phyloP scores from a whole-genome alignment of 2,888 invertebrate species.

The Nemotelus nigrinus region DNA sequence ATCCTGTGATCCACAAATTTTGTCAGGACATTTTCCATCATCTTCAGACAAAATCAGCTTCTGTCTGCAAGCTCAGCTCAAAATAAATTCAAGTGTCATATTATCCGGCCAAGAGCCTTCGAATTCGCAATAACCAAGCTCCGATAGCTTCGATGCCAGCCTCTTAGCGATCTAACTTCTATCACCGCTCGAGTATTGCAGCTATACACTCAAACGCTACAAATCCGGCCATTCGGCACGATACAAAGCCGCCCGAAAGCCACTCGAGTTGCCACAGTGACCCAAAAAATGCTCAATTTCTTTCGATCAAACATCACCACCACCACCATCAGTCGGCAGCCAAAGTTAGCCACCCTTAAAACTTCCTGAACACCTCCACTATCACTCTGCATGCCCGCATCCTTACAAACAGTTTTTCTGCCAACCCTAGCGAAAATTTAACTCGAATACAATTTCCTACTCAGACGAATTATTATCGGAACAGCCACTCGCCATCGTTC shows the following conservation, averaged over 20 bases:
- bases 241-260: not conserved
- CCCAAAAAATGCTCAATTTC: conserved; percentile 33
- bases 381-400: conserved; percentile 18
- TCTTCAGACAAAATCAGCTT: too few species aligned
- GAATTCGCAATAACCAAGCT: too few species aligned
- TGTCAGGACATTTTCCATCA: too few species aligned
- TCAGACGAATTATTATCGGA: conserved; percentile 39
- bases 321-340: not conserved
- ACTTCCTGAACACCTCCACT: not conserved
- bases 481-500: not conserved
- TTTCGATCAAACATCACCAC: conserved; percentile 35
- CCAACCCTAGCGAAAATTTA: conserved; percentile 20
- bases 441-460: conserved; percentile 35
- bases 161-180: too few species aligned
- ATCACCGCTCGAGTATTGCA: not conserved
- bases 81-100: too few species aligned
- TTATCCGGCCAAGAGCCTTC: too few species aligned
- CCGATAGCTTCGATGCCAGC: too few species aligned
- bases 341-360: not conserved
- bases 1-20: too few species aligned
- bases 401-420: not conserved
- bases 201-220: not conserved
- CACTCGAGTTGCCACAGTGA: conserved; percentile 36
- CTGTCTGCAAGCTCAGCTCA: too few species aligned
- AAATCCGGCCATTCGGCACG: conserved; percentile 25